Evolutionary conservation across 2,113 vertebrate genomes (phyloP), one percentile per base, ranked within the genome.

Genomic region (Dendropsophus ebraccatus): DNA sequence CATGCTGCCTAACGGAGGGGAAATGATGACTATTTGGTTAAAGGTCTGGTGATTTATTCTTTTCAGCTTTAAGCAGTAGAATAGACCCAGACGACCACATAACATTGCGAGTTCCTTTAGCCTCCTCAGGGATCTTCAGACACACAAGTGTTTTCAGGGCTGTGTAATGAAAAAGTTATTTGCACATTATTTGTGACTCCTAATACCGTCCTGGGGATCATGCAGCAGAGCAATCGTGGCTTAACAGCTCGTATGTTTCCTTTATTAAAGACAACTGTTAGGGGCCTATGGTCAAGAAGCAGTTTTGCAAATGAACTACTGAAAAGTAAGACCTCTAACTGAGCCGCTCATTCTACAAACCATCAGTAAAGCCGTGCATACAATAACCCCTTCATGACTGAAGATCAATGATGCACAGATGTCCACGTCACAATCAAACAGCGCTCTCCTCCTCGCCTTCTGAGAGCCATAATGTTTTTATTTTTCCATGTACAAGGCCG

Each of bases 31-130:
- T 86, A 25, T 32, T 72, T 47, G 60, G 50, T 54, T 56, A 30
- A 86, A 86, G 76, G 77, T 60, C 17, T 72, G 30, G 32, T 60
- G 84, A 73, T 81, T 86, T 86, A 81, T 72, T 80, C 4, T 70
- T 16, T 62, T 2, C 32, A 49, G 23, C 30, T 17, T 75, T 70
- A 70, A 79, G 56, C 58, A 37, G 19, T 35, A 86, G 62, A 78
- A 52, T 35, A 70, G 60, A 85, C 45, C 47, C 45, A 85, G 58
- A 16, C 12, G 76, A 76, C 25, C 45, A 41, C 16, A 70, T 35
- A 52, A n/a, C 60, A 79, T 16, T 30, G 25, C 28, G 45, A 70
- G 50, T 56, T 86, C 23, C 75, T 56, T 67, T 6, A 47, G n/a
- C 45, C 25, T 58, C 76, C n/a, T 30, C 4, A 58, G 76, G 65